Base-by-base conservation (phyloP, 2,113 vertebrate genomes). In the Thermophis baileyi region DNA sequence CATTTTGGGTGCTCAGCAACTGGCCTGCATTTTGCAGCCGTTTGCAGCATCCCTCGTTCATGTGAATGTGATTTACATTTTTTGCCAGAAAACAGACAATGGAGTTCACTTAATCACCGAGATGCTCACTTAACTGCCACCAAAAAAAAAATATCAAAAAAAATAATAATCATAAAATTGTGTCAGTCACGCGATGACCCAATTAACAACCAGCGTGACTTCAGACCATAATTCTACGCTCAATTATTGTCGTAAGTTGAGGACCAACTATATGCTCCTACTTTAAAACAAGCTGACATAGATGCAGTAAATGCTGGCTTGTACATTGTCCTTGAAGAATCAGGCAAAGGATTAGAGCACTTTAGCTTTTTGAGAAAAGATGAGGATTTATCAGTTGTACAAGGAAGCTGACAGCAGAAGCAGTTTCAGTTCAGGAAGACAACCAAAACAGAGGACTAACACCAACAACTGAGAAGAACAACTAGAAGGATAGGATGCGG, bases 111-210 rank as follows among this genome's bases (percentile, higher is more conserved):
- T 60, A 60, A 30, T 1, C 25, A 60, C 25, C 3, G 3, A 27
- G 57, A 60, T 60, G 57, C 57, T 60, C 55, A 27, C 25, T 60
- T 60, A 60, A 60, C 57, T 11, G 57, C 8, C 57, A 60, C 25
- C 8, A 0, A 2, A 11, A 1, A 20, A 5, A 20, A 54, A 54
- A 6, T n/a, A n/a, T n/a, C n/a, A n/a, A n/a, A n/a, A n/a, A n/a
- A n/a, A n/a, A n/a, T n/a, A 51, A 51, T 12, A 55, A 60, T 27
- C 2, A 57, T 8, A 60, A 60, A 60, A 11, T 60, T 60, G 25
- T 60, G 57, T 27, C 57, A 60, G 57, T 60, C 24, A 60, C 0
- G 25, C 25, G 9, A 60, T 27, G 55, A 60, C 25, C 57, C 57
- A 60, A 1, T 60, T 60, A 60, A 60, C 9, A 9, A 27, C 57